Evolutionary conservation across 2,113 vertebrate genomes (phyloP).

Genomic region (Crotalus helleri): DNA sequence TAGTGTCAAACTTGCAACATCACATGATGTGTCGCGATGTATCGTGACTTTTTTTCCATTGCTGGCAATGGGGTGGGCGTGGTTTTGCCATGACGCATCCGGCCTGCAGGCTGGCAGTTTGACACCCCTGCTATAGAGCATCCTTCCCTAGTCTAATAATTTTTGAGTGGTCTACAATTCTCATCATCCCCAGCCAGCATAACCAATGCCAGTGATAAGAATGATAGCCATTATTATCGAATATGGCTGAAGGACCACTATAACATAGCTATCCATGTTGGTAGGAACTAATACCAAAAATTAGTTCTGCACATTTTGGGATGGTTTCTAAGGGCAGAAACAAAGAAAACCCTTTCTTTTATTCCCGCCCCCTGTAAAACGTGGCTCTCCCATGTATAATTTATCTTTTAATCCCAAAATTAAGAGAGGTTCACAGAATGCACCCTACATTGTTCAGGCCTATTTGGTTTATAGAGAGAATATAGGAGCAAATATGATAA

Average conservation of each 20-base stretch:
- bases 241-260: neutral
- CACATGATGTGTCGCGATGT: no score
- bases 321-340: neutral
- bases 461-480: neutral
- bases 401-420: neutral
- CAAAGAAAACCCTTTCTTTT: neutral
- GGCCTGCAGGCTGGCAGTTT: no score
- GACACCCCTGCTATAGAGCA: neutral
- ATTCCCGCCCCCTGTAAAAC: neutral
- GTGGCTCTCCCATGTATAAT: neutral
- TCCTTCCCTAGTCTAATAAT: neutral
- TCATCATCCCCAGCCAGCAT: neutral
- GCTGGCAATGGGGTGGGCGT: no score
- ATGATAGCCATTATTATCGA: neutral
- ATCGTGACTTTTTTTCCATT: no score
- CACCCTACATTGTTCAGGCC: neutral
- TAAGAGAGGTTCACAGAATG: neutral
- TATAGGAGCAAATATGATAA: neutral
- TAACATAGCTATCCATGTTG: neutral
- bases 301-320: neutral
- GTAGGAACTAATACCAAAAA: neutral
- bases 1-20: no score
- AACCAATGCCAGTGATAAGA: neutral
- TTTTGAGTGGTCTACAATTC: neutral
- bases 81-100: no score